phyloP scores from a whole-genome alignment of 2,113 vertebrate genomes.

The Peromyscus maniculatus region DNA sequence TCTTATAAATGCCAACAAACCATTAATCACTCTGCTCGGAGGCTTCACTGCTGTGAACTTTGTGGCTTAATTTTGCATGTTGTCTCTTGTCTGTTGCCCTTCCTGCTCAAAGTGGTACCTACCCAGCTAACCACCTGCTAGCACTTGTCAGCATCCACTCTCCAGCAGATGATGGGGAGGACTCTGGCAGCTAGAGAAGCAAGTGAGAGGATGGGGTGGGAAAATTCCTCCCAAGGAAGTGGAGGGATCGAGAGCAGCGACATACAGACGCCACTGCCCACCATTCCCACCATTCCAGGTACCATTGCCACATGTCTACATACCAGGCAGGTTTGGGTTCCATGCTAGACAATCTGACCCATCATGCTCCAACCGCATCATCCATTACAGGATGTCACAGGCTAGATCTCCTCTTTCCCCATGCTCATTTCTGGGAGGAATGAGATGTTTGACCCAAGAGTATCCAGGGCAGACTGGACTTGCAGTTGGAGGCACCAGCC shows the following conservation, averaged over 20 bases:
- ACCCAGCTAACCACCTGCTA: neutral
- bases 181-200: neutral
- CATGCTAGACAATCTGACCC: neutral
- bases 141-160: neutral
- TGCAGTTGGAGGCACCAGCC: neutral
- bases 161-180: neutral
- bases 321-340: neutral
- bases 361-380: too few relatives aligned
- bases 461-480: accelerated
- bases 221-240: neutral
- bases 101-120: neutral
- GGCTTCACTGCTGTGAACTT: neutral
- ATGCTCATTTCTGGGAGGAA: neutral
- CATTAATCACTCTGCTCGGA: neutral
- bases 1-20: neutral
- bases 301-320: neutral
- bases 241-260: accelerated
- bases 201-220: neutral
- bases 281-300: too few relatives aligned
- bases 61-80: neutral
- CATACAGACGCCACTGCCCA: too few relatives aligned
- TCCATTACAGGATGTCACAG: neutral
- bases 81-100: neutral
- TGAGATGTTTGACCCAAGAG: neutral
- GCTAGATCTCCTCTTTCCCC: neutral